A percentile compares a stretch with the other conserved stretches of the same genome.
These are phyloP conservation scores for Neomonachus schauinslandi DNA, from an alignment of 2,113 vertebrate genomes.

Conservation along the genomic window DNA sequence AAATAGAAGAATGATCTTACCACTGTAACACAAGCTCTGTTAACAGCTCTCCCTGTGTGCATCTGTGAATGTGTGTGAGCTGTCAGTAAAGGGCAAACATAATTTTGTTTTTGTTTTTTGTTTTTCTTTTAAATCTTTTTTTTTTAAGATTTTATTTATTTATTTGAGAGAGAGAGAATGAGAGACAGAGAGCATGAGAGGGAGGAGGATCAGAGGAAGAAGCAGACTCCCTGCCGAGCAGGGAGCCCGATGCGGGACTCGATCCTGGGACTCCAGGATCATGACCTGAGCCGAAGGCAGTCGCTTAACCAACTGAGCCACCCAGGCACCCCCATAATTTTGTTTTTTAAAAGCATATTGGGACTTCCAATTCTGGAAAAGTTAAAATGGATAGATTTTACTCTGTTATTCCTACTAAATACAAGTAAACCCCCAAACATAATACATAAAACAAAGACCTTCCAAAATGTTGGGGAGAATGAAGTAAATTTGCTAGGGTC, in stretches of 20 bases:
- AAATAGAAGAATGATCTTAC: not conserved
- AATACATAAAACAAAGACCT: not conserved
- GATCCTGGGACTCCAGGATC: no score
- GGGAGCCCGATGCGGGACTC: no score
- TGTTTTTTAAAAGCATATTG: not conserved
- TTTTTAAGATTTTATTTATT: no score
- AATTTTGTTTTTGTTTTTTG: not conserved
- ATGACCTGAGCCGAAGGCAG: no score
- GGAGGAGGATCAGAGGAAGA: no score
- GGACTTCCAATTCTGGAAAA: not conserved
- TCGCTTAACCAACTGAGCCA: no score
- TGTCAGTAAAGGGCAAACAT: not conserved
- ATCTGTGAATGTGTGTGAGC: not conserved
- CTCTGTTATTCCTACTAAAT: not conserved
- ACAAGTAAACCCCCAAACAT: not conserved
- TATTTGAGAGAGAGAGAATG: no score
- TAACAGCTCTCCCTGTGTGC: not conserved
- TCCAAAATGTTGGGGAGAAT: slow-evolving; percentile 1
- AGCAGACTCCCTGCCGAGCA: no score
- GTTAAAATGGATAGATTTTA: not conserved
- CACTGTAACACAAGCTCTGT: not conserved
- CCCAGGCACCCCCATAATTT: no score
- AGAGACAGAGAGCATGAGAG: no score
- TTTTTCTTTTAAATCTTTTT: no score
- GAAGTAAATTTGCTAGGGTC: not conserved